A percentile compares a stretch with the other conserved stretches of the same genome.
Evolutionary conservation across 2,797 vertebrate species (phyloP).

Genomic region (Clarias fuscus): DNA sequence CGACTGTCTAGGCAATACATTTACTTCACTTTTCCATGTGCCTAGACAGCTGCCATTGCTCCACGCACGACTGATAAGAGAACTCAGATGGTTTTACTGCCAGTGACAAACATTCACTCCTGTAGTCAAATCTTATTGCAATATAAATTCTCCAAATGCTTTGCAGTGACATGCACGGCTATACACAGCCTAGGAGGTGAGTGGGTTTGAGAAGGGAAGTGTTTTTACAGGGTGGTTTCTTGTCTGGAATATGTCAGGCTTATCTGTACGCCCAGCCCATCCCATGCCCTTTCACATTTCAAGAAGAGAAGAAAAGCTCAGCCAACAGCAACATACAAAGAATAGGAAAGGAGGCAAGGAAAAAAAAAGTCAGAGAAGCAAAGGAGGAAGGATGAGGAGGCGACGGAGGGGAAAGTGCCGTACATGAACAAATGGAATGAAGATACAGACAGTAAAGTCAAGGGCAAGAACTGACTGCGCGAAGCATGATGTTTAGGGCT

Average conservation of each 20-base stretch:
- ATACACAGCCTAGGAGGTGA: neutral
- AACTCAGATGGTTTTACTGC: neutral
- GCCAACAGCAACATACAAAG: slow-evolving; percentile 21
- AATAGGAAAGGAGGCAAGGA: slow-evolving; percentile 3
- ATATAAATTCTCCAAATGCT: neutral
- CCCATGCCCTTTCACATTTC: slow-evolving; percentile 21
- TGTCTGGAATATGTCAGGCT: neutral
- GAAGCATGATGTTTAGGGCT: neutral
- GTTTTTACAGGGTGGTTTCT: slow-evolving; percentile 30
- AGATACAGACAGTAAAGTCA: neutral
- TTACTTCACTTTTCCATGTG: neutral
- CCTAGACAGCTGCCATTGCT: neutral
- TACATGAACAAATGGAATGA: neutral
- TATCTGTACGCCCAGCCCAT: slow-evolving; percentile 27
- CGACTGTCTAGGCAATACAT: neutral
- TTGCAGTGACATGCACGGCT: neutral
- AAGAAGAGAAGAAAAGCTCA: neutral
- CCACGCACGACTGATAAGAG: neutral
- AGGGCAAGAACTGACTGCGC: neutral
- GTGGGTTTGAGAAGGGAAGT: neutral
- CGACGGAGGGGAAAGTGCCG: neutral
- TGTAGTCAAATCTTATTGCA: neutral
- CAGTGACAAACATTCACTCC: neutral
- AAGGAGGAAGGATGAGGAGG: neutral
- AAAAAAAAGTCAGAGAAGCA: neutral